Conservation (phyloP, 2,888 invertebrate genomes). For the Dryobotodes eremita region DNA sequence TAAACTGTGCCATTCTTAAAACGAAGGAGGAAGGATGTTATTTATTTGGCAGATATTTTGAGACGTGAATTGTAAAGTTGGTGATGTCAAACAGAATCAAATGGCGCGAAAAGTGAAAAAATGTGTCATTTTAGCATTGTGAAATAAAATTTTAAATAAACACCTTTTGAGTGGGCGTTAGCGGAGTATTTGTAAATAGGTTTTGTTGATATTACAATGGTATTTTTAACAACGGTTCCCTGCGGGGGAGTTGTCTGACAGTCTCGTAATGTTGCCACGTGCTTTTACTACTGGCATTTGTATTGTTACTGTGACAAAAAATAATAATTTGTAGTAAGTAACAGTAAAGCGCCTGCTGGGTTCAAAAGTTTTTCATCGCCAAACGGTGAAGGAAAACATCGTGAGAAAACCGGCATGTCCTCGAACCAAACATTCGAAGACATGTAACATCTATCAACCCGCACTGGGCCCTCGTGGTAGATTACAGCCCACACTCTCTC, state of each 20-base stretch:
- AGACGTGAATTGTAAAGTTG: constrained; percentile 60
- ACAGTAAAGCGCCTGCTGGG: no score
- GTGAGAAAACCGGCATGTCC: no score
- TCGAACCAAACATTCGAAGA: no score
- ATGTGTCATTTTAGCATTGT: constrained; percentile 86
- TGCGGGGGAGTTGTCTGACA: constrained; percentile 70
- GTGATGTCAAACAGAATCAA: constrained; percentile 87
- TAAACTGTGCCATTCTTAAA: constrained; percentile 53
- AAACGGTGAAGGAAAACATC: no score
- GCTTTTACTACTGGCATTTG: constrained; percentile 69
- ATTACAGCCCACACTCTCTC: no score
- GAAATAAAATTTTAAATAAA: constrained; percentile 89
- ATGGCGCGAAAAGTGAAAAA: constrained; percentile 89
- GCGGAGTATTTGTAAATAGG: constrained; percentile 89
- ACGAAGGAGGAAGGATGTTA: constrained; percentile 69
- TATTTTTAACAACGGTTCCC: constrained; percentile 74
- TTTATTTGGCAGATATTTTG: constrained; percentile 61
- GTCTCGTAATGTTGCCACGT: constrained; percentile 73
- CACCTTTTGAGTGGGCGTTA: constrained; percentile 91
- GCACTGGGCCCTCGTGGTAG: no score
- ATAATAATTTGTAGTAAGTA: constrained; percentile 41
- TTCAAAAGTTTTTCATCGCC: no score
- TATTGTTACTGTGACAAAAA: constrained; percentile 38
- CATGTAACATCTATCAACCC: no score
- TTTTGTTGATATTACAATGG: constrained; percentile 85